These are phyloP conservation scores for Drosophila watanabei DNA, from an alignment of 1,140 invertebrate genomes.

Conservation along the genomic window DNA sequence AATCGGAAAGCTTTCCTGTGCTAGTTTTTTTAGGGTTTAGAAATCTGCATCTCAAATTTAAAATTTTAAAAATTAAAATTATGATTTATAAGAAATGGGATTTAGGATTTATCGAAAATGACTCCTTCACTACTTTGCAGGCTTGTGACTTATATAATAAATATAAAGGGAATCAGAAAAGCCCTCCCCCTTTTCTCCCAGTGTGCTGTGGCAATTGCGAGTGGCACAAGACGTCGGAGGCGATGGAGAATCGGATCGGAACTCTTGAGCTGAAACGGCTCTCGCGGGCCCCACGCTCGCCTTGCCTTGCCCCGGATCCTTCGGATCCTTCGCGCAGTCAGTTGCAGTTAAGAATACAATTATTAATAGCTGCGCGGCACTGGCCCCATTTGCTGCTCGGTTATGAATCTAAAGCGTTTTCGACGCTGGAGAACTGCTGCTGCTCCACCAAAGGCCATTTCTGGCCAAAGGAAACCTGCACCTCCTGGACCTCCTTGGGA, in stretches of 20 bases:
- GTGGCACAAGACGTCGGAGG: constrained; percentile 22
- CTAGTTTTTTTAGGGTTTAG: no score
- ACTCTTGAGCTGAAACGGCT: constrained; percentile 73
- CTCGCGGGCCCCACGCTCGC: constrained; percentile 28
- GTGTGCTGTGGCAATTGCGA: constrained; percentile 24
- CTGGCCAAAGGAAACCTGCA: background rate
- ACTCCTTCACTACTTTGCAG: no score
- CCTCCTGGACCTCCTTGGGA: background rate
- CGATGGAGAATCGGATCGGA: constrained; percentile 70
- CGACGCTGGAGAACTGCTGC: background rate
- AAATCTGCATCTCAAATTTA: no score
- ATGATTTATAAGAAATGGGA: no score
- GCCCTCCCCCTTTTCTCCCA: background rate
- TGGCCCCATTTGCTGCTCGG: constrained; percentile 27
- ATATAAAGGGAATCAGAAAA: background rate
- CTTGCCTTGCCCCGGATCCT: no score
- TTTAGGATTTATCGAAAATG: no score
- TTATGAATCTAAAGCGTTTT: constrained; percentile 28
- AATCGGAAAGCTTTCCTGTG: no score
- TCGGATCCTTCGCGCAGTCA: constrained; percentile 6
- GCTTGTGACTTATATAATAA: no score
- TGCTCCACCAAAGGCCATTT: background rate
- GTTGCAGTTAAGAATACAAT: constrained; percentile 48
- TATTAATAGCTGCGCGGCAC: constrained; percentile 42
- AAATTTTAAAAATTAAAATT: no score